Evolutionary conservation across 2,797 vertebrate genomes (phyloP).

Genomic region (Euphonia xanthogaster): DNA sequence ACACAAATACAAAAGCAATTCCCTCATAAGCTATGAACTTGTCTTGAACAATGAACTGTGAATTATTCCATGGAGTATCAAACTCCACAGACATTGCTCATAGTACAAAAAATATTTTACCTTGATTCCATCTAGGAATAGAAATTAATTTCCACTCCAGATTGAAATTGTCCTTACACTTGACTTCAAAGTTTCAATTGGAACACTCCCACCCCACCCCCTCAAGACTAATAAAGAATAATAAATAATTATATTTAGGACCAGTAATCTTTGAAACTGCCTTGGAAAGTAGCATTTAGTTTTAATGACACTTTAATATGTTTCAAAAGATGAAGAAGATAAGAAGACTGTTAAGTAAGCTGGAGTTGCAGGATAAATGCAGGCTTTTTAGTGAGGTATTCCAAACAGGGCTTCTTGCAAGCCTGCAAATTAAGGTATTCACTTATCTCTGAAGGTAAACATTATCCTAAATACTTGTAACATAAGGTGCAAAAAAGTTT

Average conservation of each 20-base stretch:
- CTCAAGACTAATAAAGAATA: not conserved
- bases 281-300: not conserved
- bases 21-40: not conserved
- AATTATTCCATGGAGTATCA: not conserved
- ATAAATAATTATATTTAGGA: not conserved
- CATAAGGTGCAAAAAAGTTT: not conserved
- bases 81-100: not conserved
- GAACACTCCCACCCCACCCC: not conserved
- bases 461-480: not conserved
- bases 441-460: slow-evolving; percentile 19
- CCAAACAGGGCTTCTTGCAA: not conserved
- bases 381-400: not conserved
- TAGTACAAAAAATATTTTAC: not conserved
- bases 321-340: not conserved
- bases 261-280: not conserved
- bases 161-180: not conserved
- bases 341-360: not conserved
- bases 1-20: not conserved
- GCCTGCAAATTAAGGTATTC: not conserved
- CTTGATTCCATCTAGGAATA: not conserved
- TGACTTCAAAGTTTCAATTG: not conserved
- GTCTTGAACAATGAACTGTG: not conserved
- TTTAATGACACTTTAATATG: not conserved
- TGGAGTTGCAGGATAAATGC: not conserved
- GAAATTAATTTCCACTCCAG: not conserved